phyloP scores from a whole-genome alignment of 2,113 vertebrate species.

The Tupaia chinensis region DNA sequence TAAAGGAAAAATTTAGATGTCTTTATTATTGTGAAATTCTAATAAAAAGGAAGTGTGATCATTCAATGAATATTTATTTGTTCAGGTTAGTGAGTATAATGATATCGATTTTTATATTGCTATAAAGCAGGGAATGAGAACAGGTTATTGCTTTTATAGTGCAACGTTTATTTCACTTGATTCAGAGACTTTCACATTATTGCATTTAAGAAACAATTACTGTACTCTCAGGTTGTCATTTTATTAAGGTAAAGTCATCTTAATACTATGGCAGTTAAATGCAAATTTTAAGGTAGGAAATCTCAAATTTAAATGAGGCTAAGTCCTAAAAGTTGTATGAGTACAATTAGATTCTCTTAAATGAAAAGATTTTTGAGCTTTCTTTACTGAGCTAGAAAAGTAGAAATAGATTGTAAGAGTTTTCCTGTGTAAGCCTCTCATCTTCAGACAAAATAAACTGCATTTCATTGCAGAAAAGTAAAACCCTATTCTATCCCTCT shows the following conservation, averaged over 20 bases:
- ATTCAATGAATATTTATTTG: slow-evolving; percentile 72
- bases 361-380: neutral
- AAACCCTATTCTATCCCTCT: neutral
- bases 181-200: slow-evolving; percentile 64
- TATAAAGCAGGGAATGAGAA: slow-evolving; percentile 58
- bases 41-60: slow-evolving; percentile 57
- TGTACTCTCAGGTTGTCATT: slow-evolving; percentile 43
- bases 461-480: neutral
- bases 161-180: slow-evolving; percentile 56
- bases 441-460: neutral
- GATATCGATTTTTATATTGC: slow-evolving; percentile 64
- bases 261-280: slow-evolving; percentile 51
- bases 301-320: slow-evolving; percentile 43
- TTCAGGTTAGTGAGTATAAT: slow-evolving; percentile 70
- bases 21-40: slow-evolving; percentile 50
- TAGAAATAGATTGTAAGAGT: neutral
- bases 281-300: slow-evolving; percentile 35
- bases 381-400: neutral
- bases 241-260: slow-evolving; percentile 61
- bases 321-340: neutral
- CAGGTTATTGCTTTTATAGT: slow-evolving; percentile 65
- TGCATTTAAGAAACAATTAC: slow-evolving; percentile 70
- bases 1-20: slow-evolving; percentile 48
- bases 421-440: neutral
- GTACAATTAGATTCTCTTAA: neutral